Conservation (phyloP, 1,140 invertebrate genomes). For the Hylaeus volcanicus region DNA sequence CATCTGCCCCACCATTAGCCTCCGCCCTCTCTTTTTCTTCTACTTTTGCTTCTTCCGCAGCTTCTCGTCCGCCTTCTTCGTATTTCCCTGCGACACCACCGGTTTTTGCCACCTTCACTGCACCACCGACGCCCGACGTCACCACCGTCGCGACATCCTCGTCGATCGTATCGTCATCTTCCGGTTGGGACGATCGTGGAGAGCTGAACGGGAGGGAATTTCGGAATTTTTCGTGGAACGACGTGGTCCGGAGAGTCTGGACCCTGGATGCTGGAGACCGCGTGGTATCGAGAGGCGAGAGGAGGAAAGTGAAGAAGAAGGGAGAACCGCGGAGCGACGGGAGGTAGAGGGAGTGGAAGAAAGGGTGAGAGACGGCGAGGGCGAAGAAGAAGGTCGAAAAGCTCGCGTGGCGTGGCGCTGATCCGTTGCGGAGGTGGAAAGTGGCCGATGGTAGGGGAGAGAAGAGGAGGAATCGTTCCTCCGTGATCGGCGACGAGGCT, state of each 20-base stretch:
- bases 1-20: constrained; percentile 49
- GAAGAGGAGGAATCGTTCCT: constrained; percentile 44
- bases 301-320: not conserved
- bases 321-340: not conserved
- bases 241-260: not conserved
- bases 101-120: constrained; percentile 31
- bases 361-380: constrained; percentile 35
- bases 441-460: constrained; percentile 58
- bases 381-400: constrained; percentile 51
- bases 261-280: not conserved
- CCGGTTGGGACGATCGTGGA: too few relatives aligned
- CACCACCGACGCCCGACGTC: constrained; percentile 46
- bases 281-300: not conserved
- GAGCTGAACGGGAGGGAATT: not conserved
- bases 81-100: constrained; percentile 39
- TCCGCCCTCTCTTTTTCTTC: constrained; percentile 48
- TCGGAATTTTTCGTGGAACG: not conserved
- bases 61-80: not conserved
- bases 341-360: not conserved
- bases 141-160: constrained; percentile 26
- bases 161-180: not conserved
- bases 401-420: constrained; percentile 25
- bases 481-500: constrained; percentile 60
- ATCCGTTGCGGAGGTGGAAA: constrained; percentile 51
- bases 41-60: constrained; percentile 11